phyloP scores from a whole-genome alignment of 30 jellyfish, hydroid and myxozoan species.

The Aurelia sp. region DNA sequence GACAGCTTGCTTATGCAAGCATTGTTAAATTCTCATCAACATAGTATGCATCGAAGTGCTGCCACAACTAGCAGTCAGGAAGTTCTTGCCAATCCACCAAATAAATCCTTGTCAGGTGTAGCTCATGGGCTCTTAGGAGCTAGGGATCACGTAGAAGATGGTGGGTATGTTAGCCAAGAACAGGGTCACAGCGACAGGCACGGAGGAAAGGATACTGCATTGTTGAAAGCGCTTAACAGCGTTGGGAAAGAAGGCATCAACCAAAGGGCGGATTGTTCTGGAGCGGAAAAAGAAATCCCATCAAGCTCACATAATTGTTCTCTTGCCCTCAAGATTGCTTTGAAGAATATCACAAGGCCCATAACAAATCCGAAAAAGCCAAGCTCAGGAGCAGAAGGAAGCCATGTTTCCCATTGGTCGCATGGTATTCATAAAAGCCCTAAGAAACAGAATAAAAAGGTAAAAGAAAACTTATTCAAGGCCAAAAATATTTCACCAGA shows the following conservation, averaged over 20 bases:
- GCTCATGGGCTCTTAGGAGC: neutral
- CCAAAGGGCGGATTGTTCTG: neutral
- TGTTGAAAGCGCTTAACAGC: neutral
- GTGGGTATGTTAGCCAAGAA: neutral
- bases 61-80: neutral
- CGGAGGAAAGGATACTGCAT: neutral
- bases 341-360: neutral
- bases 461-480: neutral
- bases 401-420: neutral
- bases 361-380: neutral
- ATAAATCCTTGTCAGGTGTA: neutral
- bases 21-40: constrained; percentile 5
- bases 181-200: too few relatives aligned
- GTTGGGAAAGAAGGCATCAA: neutral
- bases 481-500: neutral
- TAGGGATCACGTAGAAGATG: neutral
- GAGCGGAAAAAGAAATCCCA: neutral
- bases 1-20: constrained; percentile 8
- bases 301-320: neutral
- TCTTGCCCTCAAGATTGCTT: neutral
- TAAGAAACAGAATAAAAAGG: neutral
- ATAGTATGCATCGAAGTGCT: neutral
- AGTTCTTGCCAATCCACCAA: neutral
- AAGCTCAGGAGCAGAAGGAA: neutral
- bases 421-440: neutral